Base-by-base conservation (phyloP, 2,113 vertebrate species). In the Herpailurus yagouaroundi region DNA sequence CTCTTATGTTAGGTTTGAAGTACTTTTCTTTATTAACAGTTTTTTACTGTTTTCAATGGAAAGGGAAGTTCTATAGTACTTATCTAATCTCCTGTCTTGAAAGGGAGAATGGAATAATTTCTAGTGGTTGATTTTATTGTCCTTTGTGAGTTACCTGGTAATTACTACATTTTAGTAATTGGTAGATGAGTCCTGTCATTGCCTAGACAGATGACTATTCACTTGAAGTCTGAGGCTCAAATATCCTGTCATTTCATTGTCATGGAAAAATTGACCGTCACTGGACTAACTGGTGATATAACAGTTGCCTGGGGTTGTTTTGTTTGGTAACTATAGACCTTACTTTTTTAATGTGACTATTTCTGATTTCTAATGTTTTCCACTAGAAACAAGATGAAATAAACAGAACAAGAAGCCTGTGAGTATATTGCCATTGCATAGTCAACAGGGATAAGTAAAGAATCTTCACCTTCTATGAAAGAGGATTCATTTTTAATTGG, bases 271-370 rank as follows among this genome's bases (percentile, higher is more conserved):
- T 68, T 50, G 94, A 68, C 79, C 15, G 90, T 1, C 45, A 66
- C 63, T 74, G 3, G 33, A 90, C 52, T 89, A 13, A 41, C 92
- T 74, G 93, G 81, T 29, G 38, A 95, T 0, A 4, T 83, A 85
- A 91, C 79, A 15, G 55, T 92, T 96, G 85, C 23, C 50, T 25
- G 10, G 69, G 87, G 52, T 21, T 96, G 31, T 94, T 95, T 87
- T 81, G 25, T 96, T 93, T 93, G 90, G 45, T 96, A 97, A 96
- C 92, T 95, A 91, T 71, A 89, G 89, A 76, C 21, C 45, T 97
- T 94, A 83, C 45, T 93, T 91, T 98, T 95, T 96, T 92, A 94
- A 94, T 95, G 15, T 96, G 57, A 92, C 74, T 94, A 18, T 93
- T 94, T 95, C 41, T 95, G 57, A 79, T 95, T 96, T 91, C 31